A percentile compares a stretch with the other conserved stretches of the same genome.
Conservation (phyloP, 2,797 vertebrate species). For the Tokudaia muenninki region DNA sequence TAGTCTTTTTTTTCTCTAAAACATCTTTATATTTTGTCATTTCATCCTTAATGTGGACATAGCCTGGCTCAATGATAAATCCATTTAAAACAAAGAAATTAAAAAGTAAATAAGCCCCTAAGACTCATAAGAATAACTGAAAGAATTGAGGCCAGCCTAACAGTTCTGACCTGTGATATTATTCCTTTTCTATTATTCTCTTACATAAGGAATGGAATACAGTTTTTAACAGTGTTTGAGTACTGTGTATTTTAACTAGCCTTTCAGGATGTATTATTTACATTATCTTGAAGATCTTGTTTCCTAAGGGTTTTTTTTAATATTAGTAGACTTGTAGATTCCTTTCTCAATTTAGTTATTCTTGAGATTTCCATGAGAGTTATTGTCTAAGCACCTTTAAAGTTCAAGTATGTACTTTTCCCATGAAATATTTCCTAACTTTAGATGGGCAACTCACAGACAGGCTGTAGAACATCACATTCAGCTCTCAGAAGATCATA, state of each 20-base stretch:
- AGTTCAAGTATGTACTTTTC: conserved; percentile 11
- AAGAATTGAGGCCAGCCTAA: conserved; percentile 4
- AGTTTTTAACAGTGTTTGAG: background rate
- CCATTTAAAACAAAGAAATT: conserved; percentile 27
- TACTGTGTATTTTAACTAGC: background rate
- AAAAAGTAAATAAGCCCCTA: background rate
- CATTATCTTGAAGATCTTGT: background rate
- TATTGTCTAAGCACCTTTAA: background rate
- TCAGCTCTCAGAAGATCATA: background rate
- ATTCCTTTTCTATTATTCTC: background rate
- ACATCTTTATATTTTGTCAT: conserved; percentile 45
- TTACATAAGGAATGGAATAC: background rate
- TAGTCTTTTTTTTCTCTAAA: conserved; percentile 43
- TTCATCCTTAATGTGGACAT: conserved; percentile 51
- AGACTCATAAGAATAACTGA: background rate
- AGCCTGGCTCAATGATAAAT: conserved; percentile 1
- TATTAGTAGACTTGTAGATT: background rate
- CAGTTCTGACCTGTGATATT: background rate
- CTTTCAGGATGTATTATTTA: background rate
- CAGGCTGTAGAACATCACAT: background rate
- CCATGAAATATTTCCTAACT: background rate
- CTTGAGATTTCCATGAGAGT: conserved; percentile 3
- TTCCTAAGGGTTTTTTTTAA: background rate
- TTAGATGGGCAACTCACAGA: background rate
- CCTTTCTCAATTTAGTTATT: conserved; percentile 53